These are phyloP conservation scores for Archips xylosteana DNA, from an alignment of 2,888 invertebrate species.

Conservation along the genomic window DNA sequence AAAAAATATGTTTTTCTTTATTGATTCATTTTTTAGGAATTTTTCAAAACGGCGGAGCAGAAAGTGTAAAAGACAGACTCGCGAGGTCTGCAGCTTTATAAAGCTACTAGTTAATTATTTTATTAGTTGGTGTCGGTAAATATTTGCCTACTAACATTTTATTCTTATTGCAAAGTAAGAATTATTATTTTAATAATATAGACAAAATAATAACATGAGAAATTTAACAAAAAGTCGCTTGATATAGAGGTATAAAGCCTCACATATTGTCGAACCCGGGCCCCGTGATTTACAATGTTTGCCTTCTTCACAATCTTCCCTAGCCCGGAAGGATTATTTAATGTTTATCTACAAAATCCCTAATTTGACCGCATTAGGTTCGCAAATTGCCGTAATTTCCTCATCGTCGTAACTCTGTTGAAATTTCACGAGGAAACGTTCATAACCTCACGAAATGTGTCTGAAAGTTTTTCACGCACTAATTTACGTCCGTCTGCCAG, in stretches of 20 bases:
- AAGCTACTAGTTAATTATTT: too few species aligned
- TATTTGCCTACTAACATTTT: background rate
- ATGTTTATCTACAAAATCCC: constrained; percentile 41
- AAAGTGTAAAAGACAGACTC: too few species aligned
- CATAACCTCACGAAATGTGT: constrained; percentile 55
- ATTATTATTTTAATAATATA: too few species aligned
- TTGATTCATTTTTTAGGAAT: too few species aligned
- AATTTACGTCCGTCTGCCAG: constrained; percentile 45
- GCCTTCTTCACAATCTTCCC: constrained; percentile 25
- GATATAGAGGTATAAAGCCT: constrained; percentile 15
- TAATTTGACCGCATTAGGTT: constrained; percentile 48
- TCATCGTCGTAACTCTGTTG: constrained; percentile 50
- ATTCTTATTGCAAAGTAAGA: background rate
- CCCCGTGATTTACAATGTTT: constrained; percentile 32
- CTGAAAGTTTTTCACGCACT: constrained; percentile 61
- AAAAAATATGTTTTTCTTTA: too few species aligned
- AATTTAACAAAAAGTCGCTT: background rate
- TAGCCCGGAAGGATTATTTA: constrained; percentile 41
- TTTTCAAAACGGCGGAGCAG: too few species aligned
- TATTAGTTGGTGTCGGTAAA: too few species aligned
- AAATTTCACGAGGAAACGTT: constrained; percentile 55
- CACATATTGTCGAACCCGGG: constrained; percentile 20
- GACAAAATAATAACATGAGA: too few species aligned
- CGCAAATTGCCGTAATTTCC: constrained; percentile 58
- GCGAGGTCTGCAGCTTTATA: too few species aligned